Conservation (phyloP, 2,113 vertebrate species). For the Scatophagus argus region DNA sequence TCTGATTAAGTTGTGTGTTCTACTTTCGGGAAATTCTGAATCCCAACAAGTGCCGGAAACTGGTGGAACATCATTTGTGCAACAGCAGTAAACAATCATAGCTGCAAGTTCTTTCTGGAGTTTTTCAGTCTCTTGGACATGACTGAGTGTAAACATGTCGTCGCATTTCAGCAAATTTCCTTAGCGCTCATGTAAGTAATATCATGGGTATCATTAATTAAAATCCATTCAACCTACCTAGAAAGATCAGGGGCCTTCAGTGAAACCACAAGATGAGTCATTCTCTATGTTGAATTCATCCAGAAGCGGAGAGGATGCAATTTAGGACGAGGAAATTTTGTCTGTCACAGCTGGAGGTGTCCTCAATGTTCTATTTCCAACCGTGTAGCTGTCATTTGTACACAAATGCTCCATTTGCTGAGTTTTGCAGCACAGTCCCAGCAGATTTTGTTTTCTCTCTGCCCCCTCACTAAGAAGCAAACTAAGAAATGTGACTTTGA, state of each 20-base stretch:
- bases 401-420: constrained; percentile 63
- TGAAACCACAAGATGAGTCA: constrained; percentile 36
- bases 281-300: constrained; percentile 32
- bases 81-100: constrained; percentile 1
- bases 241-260: constrained; percentile 11
- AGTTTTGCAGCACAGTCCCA: constrained; percentile 57
- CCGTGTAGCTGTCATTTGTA: constrained; percentile 66
- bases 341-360: constrained; percentile 59
- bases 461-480: constrained; percentile 48
- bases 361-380: constrained; percentile 66
- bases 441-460: constrained; percentile 52
- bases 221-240: constrained; percentile 2
- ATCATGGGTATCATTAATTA: constrained; percentile 34
- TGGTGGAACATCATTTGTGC: background rate
- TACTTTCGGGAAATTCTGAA: constrained; percentile 41
- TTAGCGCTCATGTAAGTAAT: constrained; percentile 4
- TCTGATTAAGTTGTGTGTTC: constrained; percentile 37
- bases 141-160: constrained; percentile 22
- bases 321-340: constrained; percentile 42
- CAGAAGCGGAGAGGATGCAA: constrained; percentile 43
- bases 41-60: background rate
- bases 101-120: background rate
- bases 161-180: constrained; percentile 1
- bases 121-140: constrained; percentile 3
- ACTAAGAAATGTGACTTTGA: constrained; percentile 64